Evolutionary conservation across 2,113 vertebrate genomes (phyloP).

Genomic region (Seriola dumerili): DNA sequence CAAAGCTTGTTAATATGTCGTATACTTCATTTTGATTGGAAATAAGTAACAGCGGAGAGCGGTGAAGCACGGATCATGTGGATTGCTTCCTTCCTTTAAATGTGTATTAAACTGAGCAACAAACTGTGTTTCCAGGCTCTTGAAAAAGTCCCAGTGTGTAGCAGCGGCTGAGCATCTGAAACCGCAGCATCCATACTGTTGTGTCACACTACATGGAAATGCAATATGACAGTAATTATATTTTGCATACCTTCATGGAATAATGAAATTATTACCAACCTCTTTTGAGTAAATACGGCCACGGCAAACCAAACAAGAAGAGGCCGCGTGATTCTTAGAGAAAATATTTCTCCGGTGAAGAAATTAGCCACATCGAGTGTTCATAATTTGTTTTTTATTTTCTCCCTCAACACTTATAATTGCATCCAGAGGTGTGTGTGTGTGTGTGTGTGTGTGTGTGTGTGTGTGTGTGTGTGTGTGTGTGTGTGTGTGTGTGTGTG

Average conservation of each 20-base stretch:
- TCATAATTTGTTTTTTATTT: constrained; percentile 77
- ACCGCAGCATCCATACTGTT: constrained; percentile 11
- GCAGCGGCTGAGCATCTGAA: background rate
- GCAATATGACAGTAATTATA: constrained; percentile 79
- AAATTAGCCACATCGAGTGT: constrained; percentile 74
- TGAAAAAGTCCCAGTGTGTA: background rate
- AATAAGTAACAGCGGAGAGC: background rate
- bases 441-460: constrained; percentile 18
- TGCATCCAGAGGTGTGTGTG: constrained; percentile 67
- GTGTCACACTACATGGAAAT: constrained; percentile 61
- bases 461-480: constrained; percentile 14
- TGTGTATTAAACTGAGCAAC: background rate
- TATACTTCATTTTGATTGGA: constrained; percentile 23
- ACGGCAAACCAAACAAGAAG: constrained; percentile 68
- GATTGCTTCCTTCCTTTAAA: background rate
- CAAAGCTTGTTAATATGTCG: constrained; percentile 24
- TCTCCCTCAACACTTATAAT: constrained; percentile 81
- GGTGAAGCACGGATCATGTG: constrained; percentile 9
- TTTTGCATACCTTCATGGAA: constrained; percentile 66
- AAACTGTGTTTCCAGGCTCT: background rate
- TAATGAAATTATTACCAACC: constrained; percentile 61
- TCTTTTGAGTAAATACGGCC: constrained; percentile 46
- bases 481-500: constrained; percentile 21
- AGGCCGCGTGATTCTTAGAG: constrained; percentile 48
- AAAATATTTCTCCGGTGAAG: constrained; percentile 71